Percentiles rank a stretch among this genome's conserved stretches.
Conservation (phyloP, 1,140 invertebrate species). For the Musca vetustissima region DNA sequence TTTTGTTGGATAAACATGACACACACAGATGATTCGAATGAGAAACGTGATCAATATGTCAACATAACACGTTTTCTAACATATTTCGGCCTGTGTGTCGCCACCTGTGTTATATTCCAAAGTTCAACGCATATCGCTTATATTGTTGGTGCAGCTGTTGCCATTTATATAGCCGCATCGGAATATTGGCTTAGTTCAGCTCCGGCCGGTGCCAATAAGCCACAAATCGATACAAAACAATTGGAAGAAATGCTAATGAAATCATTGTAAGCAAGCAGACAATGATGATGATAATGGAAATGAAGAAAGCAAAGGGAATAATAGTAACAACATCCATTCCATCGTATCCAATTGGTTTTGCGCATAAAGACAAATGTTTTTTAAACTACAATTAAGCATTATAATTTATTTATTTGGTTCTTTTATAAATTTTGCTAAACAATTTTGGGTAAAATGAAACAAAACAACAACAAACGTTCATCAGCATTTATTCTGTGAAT, state of each 20-base stretch:
- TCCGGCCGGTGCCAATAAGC: slow-evolving; percentile 37
- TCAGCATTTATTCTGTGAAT: slow-evolving; percentile 31
- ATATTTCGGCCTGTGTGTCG: slow-evolving; percentile 76
- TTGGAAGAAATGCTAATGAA: slow-evolving; percentile 54
- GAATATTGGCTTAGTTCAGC: slow-evolving; percentile 65
- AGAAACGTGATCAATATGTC: slow-evolving; percentile 58
- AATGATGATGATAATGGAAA: neutral
- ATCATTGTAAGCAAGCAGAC: slow-evolving; percentile 49
- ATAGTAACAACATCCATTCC: neutral
- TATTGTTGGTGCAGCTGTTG: slow-evolving; percentile 72
- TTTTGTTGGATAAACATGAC: too few species aligned
- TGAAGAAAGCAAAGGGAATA: neutral
- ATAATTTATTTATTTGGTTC: neutral
- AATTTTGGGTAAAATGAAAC: slow-evolving; percentile 11
- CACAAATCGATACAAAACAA: slow-evolving; percentile 50
- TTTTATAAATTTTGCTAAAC: too few species aligned
- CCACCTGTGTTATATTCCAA: slow-evolving; percentile 81
- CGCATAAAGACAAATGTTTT: too few species aligned
- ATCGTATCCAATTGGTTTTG: too few species aligned
- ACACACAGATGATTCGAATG: slow-evolving; percentile 47
- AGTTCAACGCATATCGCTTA: slow-evolving; percentile 72
- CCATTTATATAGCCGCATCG: slow-evolving; percentile 74
- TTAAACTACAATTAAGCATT: too few species aligned
- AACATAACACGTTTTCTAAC: slow-evolving; percentile 73
- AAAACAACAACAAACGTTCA: neutral